Evolutionary conservation across 2,113 vertebrate species (phyloP), one percentile per base, ranked within the genome.

Genomic region (Thunnus thynnus): DNA sequence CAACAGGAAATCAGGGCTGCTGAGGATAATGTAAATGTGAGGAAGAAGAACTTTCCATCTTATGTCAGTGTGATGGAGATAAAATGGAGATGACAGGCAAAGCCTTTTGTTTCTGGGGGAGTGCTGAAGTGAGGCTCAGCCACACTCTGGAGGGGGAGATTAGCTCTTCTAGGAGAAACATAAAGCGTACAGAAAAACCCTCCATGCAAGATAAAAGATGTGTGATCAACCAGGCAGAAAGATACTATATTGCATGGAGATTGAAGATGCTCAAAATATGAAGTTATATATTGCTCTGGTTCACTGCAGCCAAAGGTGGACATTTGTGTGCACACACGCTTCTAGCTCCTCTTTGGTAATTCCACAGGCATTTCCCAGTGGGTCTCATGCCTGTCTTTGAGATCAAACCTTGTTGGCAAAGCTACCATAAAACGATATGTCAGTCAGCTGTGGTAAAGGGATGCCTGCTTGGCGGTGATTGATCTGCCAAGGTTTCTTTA

Each of bases 401-500:
- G 85, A 89, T 90, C 81, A 87, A 87, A 84, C 88, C 83, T 81
- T 85, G 85, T 79, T 86, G 85, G 72, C 66, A 91, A 86, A 89
- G 88, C 82, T 3, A 60, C 80, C 86, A 81, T 86, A 63, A 87
- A 90, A 75, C 30, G 60, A 92, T 74, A 85, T 82, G 89, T 89
- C 87, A 78, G 83, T 92, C 86, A 89, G 88, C 85, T 82, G 76
- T 70, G 90, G 64, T 87, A 82, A 75, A 83, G 69, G 55, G 85
- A 88, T 57, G 85, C 76, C 87, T 88, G 82, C 82, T 80, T 47
- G 79, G 64, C 89, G 82, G 87, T 22, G 83, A 92, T 90, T 88
- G 92, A 92, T 92, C 84, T 83, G 13, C 86, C 73, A 83, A 55
- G 67, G 69, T 87, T 88, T 85, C 88, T 87, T 91, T 88, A 92